Conservation (phyloP, 2,113 vertebrate genomes). For the Tamias sibiricus region DNA sequence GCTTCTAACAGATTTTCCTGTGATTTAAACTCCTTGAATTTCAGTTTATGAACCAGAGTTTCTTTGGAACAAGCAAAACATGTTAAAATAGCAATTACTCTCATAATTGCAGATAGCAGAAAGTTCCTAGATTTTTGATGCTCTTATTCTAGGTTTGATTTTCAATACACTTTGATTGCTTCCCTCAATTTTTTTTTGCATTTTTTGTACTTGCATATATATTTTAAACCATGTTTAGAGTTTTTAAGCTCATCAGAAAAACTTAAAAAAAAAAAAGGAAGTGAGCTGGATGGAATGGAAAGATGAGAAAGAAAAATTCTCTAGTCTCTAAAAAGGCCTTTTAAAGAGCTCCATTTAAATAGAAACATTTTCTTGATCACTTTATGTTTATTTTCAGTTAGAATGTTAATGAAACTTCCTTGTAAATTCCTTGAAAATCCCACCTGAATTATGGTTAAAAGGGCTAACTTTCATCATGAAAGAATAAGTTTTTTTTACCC, state of each 20-base stretch:
- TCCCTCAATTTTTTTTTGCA: constrained; percentile 79
- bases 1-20: constrained; percentile 82
- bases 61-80: constrained; percentile 86
- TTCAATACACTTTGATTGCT: constrained; percentile 86
- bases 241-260: constrained; percentile 70
- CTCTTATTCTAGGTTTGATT: constrained; percentile 87
- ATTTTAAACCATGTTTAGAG: constrained; percentile 54
- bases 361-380: background rate
- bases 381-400: constrained; percentile 54
- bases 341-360: constrained; percentile 34
- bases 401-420: constrained; percentile 44
- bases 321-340: constrained; percentile 7
- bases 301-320: constrained; percentile 49
- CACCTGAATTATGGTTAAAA: constrained; percentile 26
- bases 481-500: background rate
- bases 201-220: constrained; percentile 76
- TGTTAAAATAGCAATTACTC: constrained; percentile 89
- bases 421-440: background rate
- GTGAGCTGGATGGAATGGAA: constrained; percentile 13
- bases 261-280: background rate
- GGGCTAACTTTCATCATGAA: background rate
- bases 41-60: constrained; percentile 83
- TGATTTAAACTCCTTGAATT: constrained; percentile 87
- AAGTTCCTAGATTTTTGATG: constrained; percentile 86
- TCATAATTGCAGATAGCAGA: constrained; percentile 86